Base-by-base conservation (phyloP, 2,888 invertebrate species). In the Drosophila pseudotakahashii region DNA sequence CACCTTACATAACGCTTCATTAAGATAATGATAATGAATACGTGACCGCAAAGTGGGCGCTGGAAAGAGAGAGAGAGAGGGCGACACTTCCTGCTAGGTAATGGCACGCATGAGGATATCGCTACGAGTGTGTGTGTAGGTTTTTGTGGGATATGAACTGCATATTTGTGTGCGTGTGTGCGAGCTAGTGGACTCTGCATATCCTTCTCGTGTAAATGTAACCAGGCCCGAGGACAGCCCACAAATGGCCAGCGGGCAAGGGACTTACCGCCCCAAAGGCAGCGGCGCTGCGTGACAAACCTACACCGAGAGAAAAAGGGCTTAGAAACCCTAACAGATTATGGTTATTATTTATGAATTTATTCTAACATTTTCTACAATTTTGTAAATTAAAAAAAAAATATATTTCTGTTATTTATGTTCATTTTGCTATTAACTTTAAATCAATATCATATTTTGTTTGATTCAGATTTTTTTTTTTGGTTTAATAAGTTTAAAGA, bases 11-110 rank as follows among this genome's bases (percentile, higher is more conserved):
- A 87, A 89, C 83, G 80, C 77, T 84, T 80, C 88, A 90, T 90
- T 89, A 88, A 81, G 78, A 89, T 89, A 89, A 85, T 85, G 89
- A 88, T 88, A 88, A 89, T 89, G 82, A 82, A 89, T 85, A 82
- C 70, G 89, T 89, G 89, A 87, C 81, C 75, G 75, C 77, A 76
- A 81, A 77, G 50, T 52, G 67, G 69, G 69, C 63, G 44, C 55
- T 19, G 32, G 26, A 26, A 26, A 30, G 30, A 30, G 30, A 30
- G 34, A 2, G 47, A 42, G 44, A 61, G 42, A 55, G 50, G 60
- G 59, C 64, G 16, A 14, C 64, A 73, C 76, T 79, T 81, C 77
- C 87, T 77, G 70, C 66, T 23, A 74, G 74, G 61, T 77, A 87
- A 82, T 82, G 88, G 79, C 79, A 87, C 82, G 82, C 82, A 82